phyloP scores from a whole-genome alignment of 1,140 invertebrate species.

The Tetraneura akinire region DNA sequence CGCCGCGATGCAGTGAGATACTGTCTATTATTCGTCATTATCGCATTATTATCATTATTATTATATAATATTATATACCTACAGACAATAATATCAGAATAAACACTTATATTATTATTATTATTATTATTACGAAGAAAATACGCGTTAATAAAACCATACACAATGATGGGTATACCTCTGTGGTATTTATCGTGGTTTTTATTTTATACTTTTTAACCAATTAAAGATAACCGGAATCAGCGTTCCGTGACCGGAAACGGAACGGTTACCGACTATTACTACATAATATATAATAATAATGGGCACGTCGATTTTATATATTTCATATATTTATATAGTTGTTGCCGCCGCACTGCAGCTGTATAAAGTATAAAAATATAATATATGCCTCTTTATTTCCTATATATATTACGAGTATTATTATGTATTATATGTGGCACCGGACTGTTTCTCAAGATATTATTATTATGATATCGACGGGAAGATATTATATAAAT shows the following conservation, averaged over 20 bases:
- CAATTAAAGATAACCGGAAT: constrained; percentile 1
- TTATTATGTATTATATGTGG: too few species aligned
- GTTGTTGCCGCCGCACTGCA: not conserved
- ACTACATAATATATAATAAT: not conserved
- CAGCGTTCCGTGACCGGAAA: constrained; percentile 2
- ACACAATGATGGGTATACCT: not conserved
- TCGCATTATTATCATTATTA: too few species aligned
- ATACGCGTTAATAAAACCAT: not conserved
- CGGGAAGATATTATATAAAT: too few species aligned
- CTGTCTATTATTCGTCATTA: too few species aligned
- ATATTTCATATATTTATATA: not conserved
- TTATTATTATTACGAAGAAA: not conserved
- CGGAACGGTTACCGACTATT: not conserved
- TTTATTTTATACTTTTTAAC: not conserved
- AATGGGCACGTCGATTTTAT: not conserved
- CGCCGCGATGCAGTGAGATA: too few species aligned
- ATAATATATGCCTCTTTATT: not conserved
- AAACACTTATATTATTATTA: not conserved
- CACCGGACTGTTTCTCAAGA: too few species aligned
- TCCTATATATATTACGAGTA: too few species aligned
- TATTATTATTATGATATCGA: too few species aligned
- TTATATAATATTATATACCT: too few species aligned
- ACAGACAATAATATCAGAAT: too few species aligned
- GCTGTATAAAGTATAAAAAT: not conserved
- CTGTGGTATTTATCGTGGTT: not conserved